Evolutionary conservation across 1,140 invertebrate species (phyloP), one percentile per base, ranked within the genome.

Genomic region (Galleria mellonella): DNA sequence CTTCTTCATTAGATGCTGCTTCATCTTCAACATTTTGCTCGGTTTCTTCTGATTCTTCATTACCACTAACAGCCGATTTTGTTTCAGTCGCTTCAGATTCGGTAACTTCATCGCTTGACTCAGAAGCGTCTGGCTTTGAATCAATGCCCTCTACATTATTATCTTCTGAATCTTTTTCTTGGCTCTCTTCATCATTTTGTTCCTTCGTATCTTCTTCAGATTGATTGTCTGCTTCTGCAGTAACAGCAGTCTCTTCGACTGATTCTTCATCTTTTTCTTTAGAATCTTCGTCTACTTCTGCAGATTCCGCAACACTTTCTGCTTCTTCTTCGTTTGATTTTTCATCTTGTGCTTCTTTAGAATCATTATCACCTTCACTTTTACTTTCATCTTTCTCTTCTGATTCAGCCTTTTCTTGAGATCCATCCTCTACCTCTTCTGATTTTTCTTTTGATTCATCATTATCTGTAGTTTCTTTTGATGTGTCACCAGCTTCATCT

Each of bases 321-420:
- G 51, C 53, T 60, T 63, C 47, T 13, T 48, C 52, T 55, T 62
- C 60, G 30, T 52, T 63, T 35, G 64, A 52, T 45, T 63, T 33
- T 8, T 39, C 47, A 17, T 59, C 48, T 23, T n/a, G 36, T 27
- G 50, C 37, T 31, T 59, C 50, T 30, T 47, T 38, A 9, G 56
- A 57, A 15, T 55, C 47, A 17, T 44, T 50, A 47, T 71, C 72
- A 55, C 51, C 55, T 15, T 39, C 50, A 14, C 68, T 61, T 40
- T 55, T 48, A 42, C 49, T 54, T n/a, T 52, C 49, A 43, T 49
- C 62, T 38, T 81, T 74, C 63, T 71, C 70, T 44, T 61, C 59
- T 62, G 66, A 69, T 57, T 76, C 79, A 71, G 67, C 66, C 57
- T 83, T 76, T 73, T 87, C 78, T 69, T 81, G 78, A 66, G 69